A percentile compares a stretch with the other conserved stretches of the same genome.
phyloP scores from a whole-genome alignment of 1,140 invertebrate species.

The Eriocheir sinensis region DNA sequence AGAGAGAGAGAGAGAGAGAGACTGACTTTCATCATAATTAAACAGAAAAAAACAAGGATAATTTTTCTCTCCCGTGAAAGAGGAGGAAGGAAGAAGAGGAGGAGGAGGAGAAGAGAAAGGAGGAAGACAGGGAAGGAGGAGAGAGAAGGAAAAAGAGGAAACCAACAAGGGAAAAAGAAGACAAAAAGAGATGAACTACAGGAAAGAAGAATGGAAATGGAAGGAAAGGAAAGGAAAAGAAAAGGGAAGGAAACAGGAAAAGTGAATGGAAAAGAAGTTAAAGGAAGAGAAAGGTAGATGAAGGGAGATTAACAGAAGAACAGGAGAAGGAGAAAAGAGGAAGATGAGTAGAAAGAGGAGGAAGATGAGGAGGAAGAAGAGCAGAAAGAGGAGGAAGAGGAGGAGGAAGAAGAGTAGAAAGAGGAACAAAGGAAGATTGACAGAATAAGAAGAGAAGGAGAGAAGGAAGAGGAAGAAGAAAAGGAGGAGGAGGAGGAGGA shows the following conservation, averaged over 20 bases:
- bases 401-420: neutral
- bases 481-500: too few species aligned
- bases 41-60: too few species aligned
- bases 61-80: too few species aligned
- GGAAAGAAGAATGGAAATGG: slow-evolving; percentile 7
- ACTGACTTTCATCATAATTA: neutral
- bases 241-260: neutral
- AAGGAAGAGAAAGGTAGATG: neutral
- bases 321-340: neutral
- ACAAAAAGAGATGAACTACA: neutral
- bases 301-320: neutral
- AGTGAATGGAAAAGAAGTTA: neutral
- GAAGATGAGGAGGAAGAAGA: neutral
- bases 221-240: neutral
- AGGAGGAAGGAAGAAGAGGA: too few species aligned
- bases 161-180: neutral
- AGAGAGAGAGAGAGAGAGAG: slow-evolving; percentile 45
- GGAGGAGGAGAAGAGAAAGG: neutral
- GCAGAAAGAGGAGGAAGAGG: neutral
- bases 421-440: too few species aligned
- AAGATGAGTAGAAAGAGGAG: neutral
- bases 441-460: too few species aligned
- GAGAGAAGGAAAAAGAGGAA: neutral
- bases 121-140: neutral
- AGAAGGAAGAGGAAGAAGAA: too few species aligned